Evolutionary conservation across 2,888 invertebrate genomes (phyloP), one percentile per base, ranked within the genome.

Genomic region (Hedychridium roseum): DNA sequence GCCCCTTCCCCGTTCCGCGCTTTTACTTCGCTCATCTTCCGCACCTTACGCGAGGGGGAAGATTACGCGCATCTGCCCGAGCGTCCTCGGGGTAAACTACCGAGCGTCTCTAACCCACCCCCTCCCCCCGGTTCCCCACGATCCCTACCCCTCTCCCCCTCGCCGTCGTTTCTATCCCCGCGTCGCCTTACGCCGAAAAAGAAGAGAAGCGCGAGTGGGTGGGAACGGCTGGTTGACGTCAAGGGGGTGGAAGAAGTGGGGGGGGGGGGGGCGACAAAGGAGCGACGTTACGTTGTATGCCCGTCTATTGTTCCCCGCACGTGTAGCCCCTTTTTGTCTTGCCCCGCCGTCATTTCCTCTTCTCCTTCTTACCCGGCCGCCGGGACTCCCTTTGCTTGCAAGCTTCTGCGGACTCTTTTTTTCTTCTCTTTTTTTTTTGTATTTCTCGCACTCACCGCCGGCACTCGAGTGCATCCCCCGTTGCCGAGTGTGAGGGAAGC

Each of bases 141-240:
- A 41, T 12, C 40, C 46, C 46, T 42, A 14, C 27, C 41, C 23
- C 39, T 45, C 45, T 34, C 32, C 39, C 36, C 34, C 34, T 26
- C 18, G 28, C 23, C 38, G 21, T 39, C 41, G 20, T 41, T 48
- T 53, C 49, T 44, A 53, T 53, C 48, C 44, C 44, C 42, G 49
- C 44, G 27, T 44, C 35, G 51, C 37, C 35, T 43, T 36, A 38
- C 28, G 34, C 23, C 18, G 23, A 34, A n/a, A n/a, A n/a, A n/a
- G n/a, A n/a, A n/a, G n/a, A n/a, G n/a, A n/a, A n/a, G n/a, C n/a
- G n/a, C n/a, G n/a, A n/a, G n/a, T n/a, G n/a, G n/a, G n/a, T n/a
- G n/a, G n/a, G n/a, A n/a, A n/a, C n/a, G n/a, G n/a, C n/a, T n/a
- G n/a, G n/a, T n/a, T n/a, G n/a, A n/a, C n/a, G n/a, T n/a, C n/a